Percentiles rank a stretch among this genome's conserved stretches.
Evolutionary conservation across 2,113 vertebrate species (phyloP).

Genomic region (Mugil cephalus): DNA sequence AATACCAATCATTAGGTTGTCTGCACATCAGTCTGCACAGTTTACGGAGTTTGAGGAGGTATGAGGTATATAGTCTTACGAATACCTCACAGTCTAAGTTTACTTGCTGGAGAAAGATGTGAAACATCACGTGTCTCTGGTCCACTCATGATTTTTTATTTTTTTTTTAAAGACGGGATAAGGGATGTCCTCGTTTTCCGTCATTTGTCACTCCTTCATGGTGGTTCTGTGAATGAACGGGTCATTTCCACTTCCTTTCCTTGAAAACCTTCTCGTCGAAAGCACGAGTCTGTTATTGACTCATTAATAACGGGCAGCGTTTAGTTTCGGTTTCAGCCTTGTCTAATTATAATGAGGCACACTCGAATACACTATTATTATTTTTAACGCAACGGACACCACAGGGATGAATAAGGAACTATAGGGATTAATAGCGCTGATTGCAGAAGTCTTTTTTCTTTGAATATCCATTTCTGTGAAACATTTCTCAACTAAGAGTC

Average conservation of each 20-base stretch:
- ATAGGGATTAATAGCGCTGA: conserved; percentile 1
- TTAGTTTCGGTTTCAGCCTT: background rate
- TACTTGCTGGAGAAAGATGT: too few relatives aligned
- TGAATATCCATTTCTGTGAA: background rate
- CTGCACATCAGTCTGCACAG: too few relatives aligned
- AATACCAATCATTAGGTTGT: too few relatives aligned
- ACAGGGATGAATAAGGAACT: background rate
- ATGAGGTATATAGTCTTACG: too few relatives aligned
- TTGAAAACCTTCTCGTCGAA: background rate
- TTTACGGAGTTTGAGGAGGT: too few relatives aligned
- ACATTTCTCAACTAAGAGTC: background rate
- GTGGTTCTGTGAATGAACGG: background rate
- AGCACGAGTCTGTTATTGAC: background rate
- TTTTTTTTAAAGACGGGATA: too few relatives aligned
- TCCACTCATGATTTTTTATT: conserved; percentile 32
- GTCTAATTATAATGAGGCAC: conserved; percentile 1
- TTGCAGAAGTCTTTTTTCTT: conserved; percentile 1
- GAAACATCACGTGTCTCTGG: background rate
- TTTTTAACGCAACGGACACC: background rate
- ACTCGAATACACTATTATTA: background rate
- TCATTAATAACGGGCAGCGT: conserved; percentile 2
- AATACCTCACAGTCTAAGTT: too few relatives aligned
- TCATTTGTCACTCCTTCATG: background rate
- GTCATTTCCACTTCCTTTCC: background rate
- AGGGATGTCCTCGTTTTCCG: too few relatives aligned